A percentile compares a stretch with the other conserved stretches of the same genome.
These are phyloP conservation scores for Gallinago stenura DNA, from an alignment of 2,797 vertebrate species.

Conservation along the genomic window DNA sequence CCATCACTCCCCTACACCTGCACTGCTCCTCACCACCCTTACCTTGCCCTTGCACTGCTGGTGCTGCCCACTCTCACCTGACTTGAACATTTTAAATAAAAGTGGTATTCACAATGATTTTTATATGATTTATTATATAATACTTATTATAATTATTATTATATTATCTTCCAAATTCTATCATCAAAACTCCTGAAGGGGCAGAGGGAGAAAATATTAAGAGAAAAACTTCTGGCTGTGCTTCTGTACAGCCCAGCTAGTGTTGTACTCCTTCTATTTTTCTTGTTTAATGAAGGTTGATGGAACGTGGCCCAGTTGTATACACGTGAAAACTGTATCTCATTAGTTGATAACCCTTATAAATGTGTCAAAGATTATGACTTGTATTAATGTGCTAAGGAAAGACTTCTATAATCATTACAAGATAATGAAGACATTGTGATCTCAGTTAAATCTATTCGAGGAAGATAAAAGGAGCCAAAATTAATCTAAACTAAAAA, in stretches of 20 bases:
- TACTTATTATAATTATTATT: not conserved
- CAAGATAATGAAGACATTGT: conserved; percentile 24
- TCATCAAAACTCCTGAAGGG: not conserved
- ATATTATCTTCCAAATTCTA: not conserved
- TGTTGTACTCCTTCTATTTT: not conserved
- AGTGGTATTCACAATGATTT: not conserved
- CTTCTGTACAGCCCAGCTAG: not conserved
- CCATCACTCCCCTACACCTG: too few relatives aligned
- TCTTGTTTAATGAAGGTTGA: conserved; percentile 6
- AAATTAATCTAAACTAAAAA: conserved; percentile 38
- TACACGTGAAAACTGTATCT: conserved; percentile 4
- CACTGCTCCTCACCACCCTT: accelerated
- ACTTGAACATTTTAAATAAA: not conserved
- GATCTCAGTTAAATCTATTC: conserved; percentile 26
- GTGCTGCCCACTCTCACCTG: not conserved
- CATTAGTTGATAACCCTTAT: conserved; percentile 8
- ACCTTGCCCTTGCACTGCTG: not conserved
- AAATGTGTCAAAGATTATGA: conserved; percentile 6
- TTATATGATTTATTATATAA: not conserved
- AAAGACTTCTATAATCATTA: conserved; percentile 24
- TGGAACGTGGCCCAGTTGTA: not conserved
- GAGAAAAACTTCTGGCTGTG: not conserved
- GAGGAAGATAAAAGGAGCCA: conserved; percentile 22
- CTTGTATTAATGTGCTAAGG: not conserved
- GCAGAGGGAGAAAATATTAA: not conserved